Evolutionary conservation across 2,888 invertebrate genomes (phyloP).

Genomic region (Hypena proboscidalis): DNA sequence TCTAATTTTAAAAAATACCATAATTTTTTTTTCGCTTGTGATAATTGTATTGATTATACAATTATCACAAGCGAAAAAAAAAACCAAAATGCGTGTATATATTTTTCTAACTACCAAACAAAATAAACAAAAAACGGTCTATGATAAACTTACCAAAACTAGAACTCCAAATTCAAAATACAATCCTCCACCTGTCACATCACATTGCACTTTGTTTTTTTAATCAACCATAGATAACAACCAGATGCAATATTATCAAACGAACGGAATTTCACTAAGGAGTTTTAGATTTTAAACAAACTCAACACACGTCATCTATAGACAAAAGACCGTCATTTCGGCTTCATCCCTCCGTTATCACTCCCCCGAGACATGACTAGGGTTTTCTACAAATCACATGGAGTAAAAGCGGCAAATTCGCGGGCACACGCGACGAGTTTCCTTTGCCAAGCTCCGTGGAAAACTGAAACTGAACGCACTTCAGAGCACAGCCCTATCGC

Average conservation of each 20-base stretch:
- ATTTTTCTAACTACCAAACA: too few relatives aligned
- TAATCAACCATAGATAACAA: slow-evolving; percentile 26
- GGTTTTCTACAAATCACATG: slow-evolving; percentile 40
- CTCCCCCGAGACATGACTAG: slow-evolving; percentile 32
- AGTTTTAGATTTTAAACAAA: too few relatives aligned
- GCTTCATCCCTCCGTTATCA: slow-evolving; percentile 31
- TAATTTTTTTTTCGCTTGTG: neutral
- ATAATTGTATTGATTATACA: too few relatives aligned
- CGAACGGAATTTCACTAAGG: slow-evolving; percentile 42
- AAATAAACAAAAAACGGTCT: neutral
- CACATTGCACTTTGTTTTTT: slow-evolving; percentile 37
- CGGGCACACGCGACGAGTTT: slow-evolving; percentile 22
- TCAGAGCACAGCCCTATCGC: slow-evolving; percentile 38
- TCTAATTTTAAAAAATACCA: too few relatives aligned
- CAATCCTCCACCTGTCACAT: slow-evolving; percentile 25
- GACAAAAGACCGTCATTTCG: slow-evolving; percentile 17
- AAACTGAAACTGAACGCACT: slow-evolving; percentile 30
- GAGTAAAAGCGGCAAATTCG: slow-evolving; percentile 38
- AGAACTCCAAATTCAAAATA: slow-evolving; percentile 35
- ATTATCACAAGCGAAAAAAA: neutral
- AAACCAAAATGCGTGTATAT: too few relatives aligned
- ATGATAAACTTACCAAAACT: slow-evolving; percentile 28
- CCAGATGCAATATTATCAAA: slow-evolving; percentile 33
- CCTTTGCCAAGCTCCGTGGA: slow-evolving; percentile 37
- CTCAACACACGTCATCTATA: too few relatives aligned